Conservation (phyloP, 2,113 vertebrate species). For the Cyprinodon variegatus region DNA sequence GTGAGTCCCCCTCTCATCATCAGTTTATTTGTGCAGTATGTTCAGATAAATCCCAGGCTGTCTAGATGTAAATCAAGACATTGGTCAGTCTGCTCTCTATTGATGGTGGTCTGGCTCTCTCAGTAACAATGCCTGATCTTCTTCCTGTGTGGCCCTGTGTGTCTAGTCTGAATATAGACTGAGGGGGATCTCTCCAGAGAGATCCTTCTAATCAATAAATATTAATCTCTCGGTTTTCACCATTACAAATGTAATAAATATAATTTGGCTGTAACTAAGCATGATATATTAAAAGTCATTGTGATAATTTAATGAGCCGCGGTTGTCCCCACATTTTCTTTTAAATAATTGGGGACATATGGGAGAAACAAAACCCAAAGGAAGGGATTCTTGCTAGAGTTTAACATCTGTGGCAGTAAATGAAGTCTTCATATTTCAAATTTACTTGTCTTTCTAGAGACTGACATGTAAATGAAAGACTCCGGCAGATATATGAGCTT, state of each 20-base stretch:
- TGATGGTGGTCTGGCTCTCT: constrained; percentile 71
- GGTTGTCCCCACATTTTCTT: constrained; percentile 11
- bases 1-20: constrained; percentile 49
- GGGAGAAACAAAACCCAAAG: constrained; percentile 21
- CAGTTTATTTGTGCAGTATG: constrained; percentile 69
- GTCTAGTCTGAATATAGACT: constrained; percentile 35
- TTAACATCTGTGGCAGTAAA: constrained; percentile 67
- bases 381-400: constrained; percentile 31
- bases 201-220: constrained; percentile 44
- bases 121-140: constrained; percentile 47
- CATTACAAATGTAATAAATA: constrained; percentile 14
- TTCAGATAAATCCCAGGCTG: constrained; percentile 65
- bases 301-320: neutral
- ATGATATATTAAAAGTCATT: constrained; percentile 9
- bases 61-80: constrained; percentile 71
- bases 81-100: constrained; percentile 69
- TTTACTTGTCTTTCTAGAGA: constrained; percentile 34
- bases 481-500: constrained; percentile 50
- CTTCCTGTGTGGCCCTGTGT: constrained; percentile 75
- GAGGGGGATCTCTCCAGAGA: constrained; percentile 22
- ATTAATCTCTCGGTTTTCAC: constrained; percentile 6
- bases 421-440: constrained; percentile 44
- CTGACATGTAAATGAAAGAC: constrained; percentile 43
- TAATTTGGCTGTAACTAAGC: neutral
- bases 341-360: constrained; percentile 34